phyloP scores from a whole-genome alignment of 2,888 invertebrate genomes.

The Pollenia amentaria region DNA sequence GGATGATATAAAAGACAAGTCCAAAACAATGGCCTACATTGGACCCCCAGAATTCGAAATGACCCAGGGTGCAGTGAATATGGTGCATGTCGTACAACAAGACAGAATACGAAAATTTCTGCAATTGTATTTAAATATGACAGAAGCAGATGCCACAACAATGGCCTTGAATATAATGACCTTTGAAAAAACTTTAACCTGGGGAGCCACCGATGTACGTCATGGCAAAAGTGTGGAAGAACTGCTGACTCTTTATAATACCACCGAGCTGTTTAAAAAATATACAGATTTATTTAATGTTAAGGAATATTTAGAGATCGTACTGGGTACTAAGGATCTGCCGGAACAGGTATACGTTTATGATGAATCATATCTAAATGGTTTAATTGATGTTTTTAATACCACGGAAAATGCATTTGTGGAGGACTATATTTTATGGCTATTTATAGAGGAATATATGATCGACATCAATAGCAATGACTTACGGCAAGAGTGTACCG shows the following conservation, averaged over 20 bases:
- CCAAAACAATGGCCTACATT: slow-evolving; percentile 78
- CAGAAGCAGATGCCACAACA: slow-evolving; percentile 68
- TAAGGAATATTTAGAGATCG: slow-evolving; percentile 77
- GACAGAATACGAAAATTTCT: slow-evolving; percentile 71
- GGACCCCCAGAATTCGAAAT: slow-evolving; percentile 74
- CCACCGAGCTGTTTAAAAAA: slow-evolving; percentile 75
- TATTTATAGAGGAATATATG: slow-evolving; percentile 78
- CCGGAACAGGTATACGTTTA: slow-evolving; percentile 79
- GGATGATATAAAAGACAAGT: slow-evolving; percentile 77
- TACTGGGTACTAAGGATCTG: slow-evolving; percentile 77
- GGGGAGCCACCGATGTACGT: slow-evolving; percentile 56
- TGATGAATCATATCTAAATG: slow-evolving; percentile 76
- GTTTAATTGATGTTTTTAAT: slow-evolving; percentile 74
- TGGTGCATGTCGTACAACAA: slow-evolving; percentile 63
- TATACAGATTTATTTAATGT: slow-evolving; percentile 77
- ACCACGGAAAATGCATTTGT: slow-evolving; percentile 72
- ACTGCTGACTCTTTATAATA: slow-evolving; percentile 70
- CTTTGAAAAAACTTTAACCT: slow-evolving; percentile 75
- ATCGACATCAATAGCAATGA: slow-evolving; percentile 68
- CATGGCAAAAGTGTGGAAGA: slow-evolving; percentile 72
- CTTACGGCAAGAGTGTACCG: slow-evolving; percentile 76
- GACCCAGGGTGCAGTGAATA: slow-evolving; percentile 23
- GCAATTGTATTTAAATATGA: slow-evolving; percentile 75
- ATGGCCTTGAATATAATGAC: slow-evolving; percentile 75
- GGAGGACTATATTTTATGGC: slow-evolving; percentile 80